phyloP scores from a whole-genome alignment of 2,113 vertebrate genomes.

The Sminthopsis crassicaudata region DNA sequence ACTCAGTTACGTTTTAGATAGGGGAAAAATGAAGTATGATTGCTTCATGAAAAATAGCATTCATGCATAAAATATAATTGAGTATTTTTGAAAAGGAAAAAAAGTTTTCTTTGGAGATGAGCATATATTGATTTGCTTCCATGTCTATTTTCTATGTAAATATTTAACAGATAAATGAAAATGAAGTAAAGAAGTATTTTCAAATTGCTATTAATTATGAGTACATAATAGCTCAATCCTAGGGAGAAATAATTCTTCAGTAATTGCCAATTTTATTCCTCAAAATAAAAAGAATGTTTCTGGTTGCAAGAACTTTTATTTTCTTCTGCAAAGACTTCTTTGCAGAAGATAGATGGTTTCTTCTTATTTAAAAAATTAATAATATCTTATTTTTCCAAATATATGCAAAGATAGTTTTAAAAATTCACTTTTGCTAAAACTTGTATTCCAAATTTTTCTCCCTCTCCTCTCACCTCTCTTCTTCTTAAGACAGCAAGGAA shows the following conservation, averaged over 20 bases:
- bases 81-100: neutral
- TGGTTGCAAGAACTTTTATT: slow-evolving; percentile 25
- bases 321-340: slow-evolving; percentile 20
- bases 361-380: neutral
- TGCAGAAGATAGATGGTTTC: slow-evolving; percentile 6
- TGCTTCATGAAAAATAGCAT: slow-evolving; percentile 7
- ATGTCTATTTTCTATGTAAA: slow-evolving; percentile 44
- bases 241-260: slow-evolving; percentile 34
- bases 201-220: slow-evolving; percentile 52
- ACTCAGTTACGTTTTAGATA: neutral
- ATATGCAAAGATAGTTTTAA: too few species aligned
- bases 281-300: slow-evolving; percentile 30
- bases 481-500: too few species aligned
- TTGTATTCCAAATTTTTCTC: too few species aligned
- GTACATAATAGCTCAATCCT: slow-evolving; percentile 16
- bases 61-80: neutral
- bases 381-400: too few species aligned
- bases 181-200: slow-evolving; percentile 57
- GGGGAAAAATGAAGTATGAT: neutral
- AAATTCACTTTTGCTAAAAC: too few species aligned
- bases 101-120: slow-evolving; percentile 17
- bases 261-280: slow-evolving; percentile 17
- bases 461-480: too few species aligned
- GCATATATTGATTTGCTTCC: slow-evolving; percentile 8
- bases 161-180: slow-evolving; percentile 51